Evolutionary conservation across 2,797 vertebrate species (phyloP).

Genomic region (Coccyzus lansbergi): DNA sequence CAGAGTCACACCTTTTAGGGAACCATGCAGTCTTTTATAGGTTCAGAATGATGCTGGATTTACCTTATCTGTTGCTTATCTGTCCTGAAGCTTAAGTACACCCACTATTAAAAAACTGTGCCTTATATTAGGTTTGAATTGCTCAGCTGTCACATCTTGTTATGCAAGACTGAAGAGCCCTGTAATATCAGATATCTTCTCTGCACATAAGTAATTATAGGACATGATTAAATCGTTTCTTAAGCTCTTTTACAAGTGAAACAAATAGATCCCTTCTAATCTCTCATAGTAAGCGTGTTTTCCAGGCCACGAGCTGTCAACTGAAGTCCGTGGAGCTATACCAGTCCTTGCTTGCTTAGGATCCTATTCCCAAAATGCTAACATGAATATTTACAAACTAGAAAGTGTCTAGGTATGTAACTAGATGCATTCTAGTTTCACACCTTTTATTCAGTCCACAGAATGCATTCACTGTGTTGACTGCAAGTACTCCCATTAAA

Average conservation of each 20-base stretch:
- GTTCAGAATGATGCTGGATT: neutral
- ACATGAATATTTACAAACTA: neutral
- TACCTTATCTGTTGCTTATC: neutral
- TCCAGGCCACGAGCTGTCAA: constrained; percentile 8
- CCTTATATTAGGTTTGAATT: neutral
- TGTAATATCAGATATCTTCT: constrained; percentile 21
- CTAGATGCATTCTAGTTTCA: neutral
- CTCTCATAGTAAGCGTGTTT: constrained; percentile 45
- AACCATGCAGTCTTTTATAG: neutral
- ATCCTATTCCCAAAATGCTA: neutral
- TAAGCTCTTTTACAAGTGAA: constrained; percentile 47
- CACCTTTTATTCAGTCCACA: neutral
- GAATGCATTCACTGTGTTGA: neutral
- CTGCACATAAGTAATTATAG: constrained; percentile 16
- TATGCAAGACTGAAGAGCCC: neutral
- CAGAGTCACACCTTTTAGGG: neutral
- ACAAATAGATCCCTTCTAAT: constrained; percentile 40
- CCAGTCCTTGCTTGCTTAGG: neutral
- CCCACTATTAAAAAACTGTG: neutral
- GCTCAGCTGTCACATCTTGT: neutral
- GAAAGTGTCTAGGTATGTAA: neutral
- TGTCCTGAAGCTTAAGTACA: neutral
- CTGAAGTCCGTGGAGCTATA: neutral
- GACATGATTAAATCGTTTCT: constrained; percentile 55
- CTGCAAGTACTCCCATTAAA: accelerated